Base-by-base conservation (phyloP, 2,888 invertebrate genomes). In the Neocrepidodera transversa region DNA sequence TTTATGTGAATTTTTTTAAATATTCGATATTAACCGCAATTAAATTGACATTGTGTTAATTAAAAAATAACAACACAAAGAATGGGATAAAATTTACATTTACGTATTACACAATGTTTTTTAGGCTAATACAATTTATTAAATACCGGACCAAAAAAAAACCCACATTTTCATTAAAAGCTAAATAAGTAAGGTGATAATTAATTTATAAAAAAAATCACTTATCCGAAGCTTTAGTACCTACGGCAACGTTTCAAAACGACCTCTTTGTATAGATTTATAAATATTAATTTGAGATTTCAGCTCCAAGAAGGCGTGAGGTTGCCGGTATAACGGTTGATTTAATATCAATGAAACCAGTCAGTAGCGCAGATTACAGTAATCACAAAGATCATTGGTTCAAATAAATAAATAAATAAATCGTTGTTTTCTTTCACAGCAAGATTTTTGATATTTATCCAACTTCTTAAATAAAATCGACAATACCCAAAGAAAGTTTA, bases 231-330 rank as follows among this genome's bases (percentile, higher is more conserved):
- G 13, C 20, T 20, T 20, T n/a, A 6, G 7, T 42, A 13, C 42
- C 6, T 8, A 1, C 18, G 13, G n/a, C 20, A 6, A 20, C 20
- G 20, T 42, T 20, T n/a, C 42, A 5, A 20, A 20, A 20, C 42
- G 20, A 13, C 42, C 42, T 20, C 42, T 42, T 20, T 42, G 11
- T 42, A 20, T 42, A 42, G 20, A 42, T 42, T 16, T 42, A 42
- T 42, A 42, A 42, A 42, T 42, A 42, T 42, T 42, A 42, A 42
- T 42, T n/a, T 16, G 18, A 42, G n/a, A 23, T 42, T 42, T 20
- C 11, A 42, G 20, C 4, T 38, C 13, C 11, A 40, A 18, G 11
- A 13, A 42, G 18, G 42, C 18, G 42, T 40, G 4, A 40, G 40
- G 8, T 10, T 30, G 32, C 32, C 11, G 32, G 11, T 42, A 10